phyloP scores from a whole-genome alignment of 2,113 vertebrate species.

The Oreotrochilus melanogaster region DNA sequence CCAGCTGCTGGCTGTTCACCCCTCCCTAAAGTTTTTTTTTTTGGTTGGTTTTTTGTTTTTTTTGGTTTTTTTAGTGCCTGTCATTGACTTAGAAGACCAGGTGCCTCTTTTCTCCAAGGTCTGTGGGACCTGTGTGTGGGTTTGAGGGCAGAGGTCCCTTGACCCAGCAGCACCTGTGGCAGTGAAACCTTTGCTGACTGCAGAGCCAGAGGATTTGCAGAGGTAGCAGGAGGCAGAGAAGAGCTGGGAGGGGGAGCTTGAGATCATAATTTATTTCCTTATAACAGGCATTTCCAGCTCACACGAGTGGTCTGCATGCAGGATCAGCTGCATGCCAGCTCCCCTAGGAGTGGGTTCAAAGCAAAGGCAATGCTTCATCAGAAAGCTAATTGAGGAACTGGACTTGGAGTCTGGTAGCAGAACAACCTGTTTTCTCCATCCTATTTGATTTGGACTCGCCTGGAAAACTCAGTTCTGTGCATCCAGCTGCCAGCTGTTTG shows the following conservation, averaged over 20 bases:
- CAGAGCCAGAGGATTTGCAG: neutral
- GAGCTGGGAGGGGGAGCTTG: neutral
- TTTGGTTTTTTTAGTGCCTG: neutral
- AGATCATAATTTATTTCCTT: neutral
- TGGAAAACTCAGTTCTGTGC: neutral
- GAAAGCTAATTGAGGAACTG: slow-evolving; percentile 49
- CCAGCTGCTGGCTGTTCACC: neutral
- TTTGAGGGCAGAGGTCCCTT: neutral
- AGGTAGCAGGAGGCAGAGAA: neutral
- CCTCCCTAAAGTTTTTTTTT: neutral
- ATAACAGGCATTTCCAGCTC: neutral
- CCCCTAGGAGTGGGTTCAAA: slow-evolving; percentile 42
- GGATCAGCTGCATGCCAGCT: neutral
- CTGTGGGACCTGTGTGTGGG: fast-evolving
- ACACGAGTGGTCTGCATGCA: neutral
- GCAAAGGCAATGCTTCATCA: slow-evolving; percentile 49
- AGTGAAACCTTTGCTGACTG: fast-evolving
- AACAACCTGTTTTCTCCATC: slow-evolving; percentile 20
- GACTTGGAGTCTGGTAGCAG: neutral
- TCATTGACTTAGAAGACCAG: neutral
- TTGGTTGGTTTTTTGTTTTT: neutral
- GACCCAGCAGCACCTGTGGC: too few species aligned
- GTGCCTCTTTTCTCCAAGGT: neutral
- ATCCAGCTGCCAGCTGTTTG: fast-evolving
- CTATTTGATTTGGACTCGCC: slow-evolving; percentile 1